phyloP scores from a whole-genome alignment of 2,888 invertebrate genomes.

The Melanostoma mellinum region DNA sequence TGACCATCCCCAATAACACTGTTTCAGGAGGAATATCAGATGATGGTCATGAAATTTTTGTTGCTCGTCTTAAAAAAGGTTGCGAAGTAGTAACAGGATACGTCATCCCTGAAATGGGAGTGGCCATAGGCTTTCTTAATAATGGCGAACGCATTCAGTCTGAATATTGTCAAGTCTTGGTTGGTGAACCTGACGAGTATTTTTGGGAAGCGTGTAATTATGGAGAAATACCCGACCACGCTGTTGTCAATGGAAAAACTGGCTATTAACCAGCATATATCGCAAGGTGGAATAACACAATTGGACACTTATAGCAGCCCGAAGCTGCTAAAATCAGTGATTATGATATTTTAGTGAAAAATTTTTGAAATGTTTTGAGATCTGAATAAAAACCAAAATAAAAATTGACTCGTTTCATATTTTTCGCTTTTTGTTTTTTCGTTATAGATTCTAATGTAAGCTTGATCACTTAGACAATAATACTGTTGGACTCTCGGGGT shows the following conservation, averaged over 20 bases:
- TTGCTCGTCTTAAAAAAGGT: neutral
- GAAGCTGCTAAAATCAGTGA: too few species aligned
- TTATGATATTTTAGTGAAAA: too few species aligned
- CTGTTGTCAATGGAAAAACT: neutral
- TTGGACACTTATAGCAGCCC: neutral
- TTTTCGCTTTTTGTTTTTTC: too few species aligned
- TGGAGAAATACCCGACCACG: conserved; percentile 11
- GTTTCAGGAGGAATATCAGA: neutral
- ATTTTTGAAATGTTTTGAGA: too few species aligned
- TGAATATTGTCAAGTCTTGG: conserved; percentile 1
- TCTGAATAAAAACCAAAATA: too few species aligned
- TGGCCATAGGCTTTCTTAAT: neutral
- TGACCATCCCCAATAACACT: conserved; percentile 6
- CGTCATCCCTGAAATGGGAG: neutral
- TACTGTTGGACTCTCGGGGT: too few species aligned
- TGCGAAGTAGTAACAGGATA: conserved; percentile 3
- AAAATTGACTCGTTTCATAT: too few species aligned
- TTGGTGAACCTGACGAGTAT: conserved; percentile 5
- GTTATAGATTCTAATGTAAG: too few species aligned
- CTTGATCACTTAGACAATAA: too few species aligned
- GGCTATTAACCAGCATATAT: neutral
- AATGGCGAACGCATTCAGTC: neutral
- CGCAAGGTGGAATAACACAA: neutral
- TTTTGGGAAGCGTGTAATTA: neutral
- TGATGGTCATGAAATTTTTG: neutral